Percentiles rank a stretch among this genome's conserved stretches.
phyloP scores from a whole-genome alignment of 2,797 vertebrate species.

The Rhinichthys osculus region DNA sequence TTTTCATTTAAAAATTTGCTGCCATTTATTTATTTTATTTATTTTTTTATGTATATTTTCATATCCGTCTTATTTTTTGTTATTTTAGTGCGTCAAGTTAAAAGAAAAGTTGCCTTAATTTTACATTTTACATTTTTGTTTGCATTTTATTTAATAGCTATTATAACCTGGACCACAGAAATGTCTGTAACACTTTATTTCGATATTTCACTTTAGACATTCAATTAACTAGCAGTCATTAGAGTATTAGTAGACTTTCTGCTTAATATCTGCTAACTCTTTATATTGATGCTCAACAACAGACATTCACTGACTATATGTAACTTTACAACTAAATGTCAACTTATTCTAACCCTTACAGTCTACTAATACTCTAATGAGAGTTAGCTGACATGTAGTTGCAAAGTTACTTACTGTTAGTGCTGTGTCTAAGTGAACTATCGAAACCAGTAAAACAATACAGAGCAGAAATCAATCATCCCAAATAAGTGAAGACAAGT shows the following conservation, averaged over 20 bases:
- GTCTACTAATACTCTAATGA: neutral
- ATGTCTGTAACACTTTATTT: neutral
- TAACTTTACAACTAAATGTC: neutral
- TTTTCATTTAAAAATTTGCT: neutral
- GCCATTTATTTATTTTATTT: neutral
- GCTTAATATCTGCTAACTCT: too few species aligned
- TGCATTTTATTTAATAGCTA: neutral
- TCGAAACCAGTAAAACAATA: too few species aligned
- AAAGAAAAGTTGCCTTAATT: neutral
- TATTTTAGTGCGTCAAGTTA: neutral
- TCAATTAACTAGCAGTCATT: neutral
- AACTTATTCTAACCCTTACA: neutral
- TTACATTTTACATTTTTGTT: neutral
- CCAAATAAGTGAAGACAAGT: neutral
- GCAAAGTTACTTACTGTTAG: neutral
- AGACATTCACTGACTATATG: neutral
- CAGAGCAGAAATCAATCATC: fast-evolving
- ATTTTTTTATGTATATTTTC: neutral
- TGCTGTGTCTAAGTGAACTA: neutral
- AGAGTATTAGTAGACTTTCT: too few species aligned
- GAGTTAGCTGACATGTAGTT: neutral
- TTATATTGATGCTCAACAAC: too few species aligned
- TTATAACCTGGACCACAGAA: neutral
- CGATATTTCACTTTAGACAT: neutral
- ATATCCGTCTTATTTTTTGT: neutral